Base-by-base conservation (phyloP, 2,113 vertebrate species). In the Rynchops niger region DNA sequence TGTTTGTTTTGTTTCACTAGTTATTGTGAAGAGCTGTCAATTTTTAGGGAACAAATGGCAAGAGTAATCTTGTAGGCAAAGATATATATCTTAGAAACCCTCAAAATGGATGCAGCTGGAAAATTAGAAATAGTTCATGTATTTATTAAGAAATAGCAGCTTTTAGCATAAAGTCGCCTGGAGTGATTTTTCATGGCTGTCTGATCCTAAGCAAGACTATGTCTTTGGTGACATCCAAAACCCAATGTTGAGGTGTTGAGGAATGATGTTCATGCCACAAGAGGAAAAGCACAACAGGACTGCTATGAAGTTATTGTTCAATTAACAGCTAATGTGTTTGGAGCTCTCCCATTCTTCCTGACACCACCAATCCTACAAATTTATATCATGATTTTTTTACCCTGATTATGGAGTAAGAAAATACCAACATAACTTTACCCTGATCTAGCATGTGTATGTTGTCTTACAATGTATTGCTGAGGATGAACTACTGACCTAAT, bases 191-290 rank as follows among this genome's bases (percentile, higher is more conserved):
- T 3, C 4, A 40, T 55, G 4, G 11, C 14, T 62, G 5, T 43
- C 34, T 80, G 30, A 29, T n/a, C 25, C 23, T 29, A 91, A 32
- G 11, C 10, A 71, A 16, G 6, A 27, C 5, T 27, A 14, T 21
- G n/a, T 50, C 4, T 82, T 53, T 52, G 4, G 6, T 9, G 9
- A 36, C 42, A 49, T 34, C 30, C 30, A 71, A 67, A 49, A 15
- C 8, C 0, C 11, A 5, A 0, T 29, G 4, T 6, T 42, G 21
- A 91, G 7, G 12, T 38, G 16, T 6, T 2, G 1, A 61, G 13
- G 29, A 65, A 67, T 11, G 11, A 66, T 2, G 2, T 71, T 71
- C 2, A 1, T 76, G 15, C 3, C 4, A 42, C 11, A 58, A 52
- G 62, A 8, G 11, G 7, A 63, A 82, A 65, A 72, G 66, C 15